Percentiles rank a stretch among this genome's conserved stretches.
These are phyloP conservation scores for Catalaphyllia jardinei DNA, from an alignment of 64 coral and sea anemone genomes.

Conservation along the genomic window DNA sequence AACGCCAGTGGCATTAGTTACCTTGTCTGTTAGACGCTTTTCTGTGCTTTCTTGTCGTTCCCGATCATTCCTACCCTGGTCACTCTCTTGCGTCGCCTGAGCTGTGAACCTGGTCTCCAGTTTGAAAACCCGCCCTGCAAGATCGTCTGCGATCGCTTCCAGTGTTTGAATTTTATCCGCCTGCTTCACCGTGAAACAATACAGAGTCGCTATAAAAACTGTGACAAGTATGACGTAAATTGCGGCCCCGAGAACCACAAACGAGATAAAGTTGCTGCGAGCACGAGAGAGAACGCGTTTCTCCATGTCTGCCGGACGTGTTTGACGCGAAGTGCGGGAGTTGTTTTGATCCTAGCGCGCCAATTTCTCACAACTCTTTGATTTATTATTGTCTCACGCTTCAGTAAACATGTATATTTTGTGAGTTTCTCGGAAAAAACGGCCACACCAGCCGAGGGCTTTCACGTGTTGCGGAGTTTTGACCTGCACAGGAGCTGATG, in stretches of 20 bases:
- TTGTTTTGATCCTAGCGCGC: not conserved
- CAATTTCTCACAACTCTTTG: conserved; percentile 12
- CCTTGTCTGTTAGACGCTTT: not conserved
- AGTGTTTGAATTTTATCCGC: conserved; percentile 10
- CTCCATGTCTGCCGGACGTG: not conserved
- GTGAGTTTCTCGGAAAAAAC: conserved; percentile 21
- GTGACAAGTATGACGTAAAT: conserved; percentile 4
- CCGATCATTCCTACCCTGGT: not conserved
- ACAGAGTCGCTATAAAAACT: conserved; percentile 35
- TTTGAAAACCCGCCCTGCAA: conserved; percentile 7
- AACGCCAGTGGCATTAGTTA: not conserved
- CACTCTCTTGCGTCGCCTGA: not conserved
- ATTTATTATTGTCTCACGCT: conserved; percentile 50
- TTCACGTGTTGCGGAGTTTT: no score
- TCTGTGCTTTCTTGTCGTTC: not conserved
- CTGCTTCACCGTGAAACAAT: not conserved
- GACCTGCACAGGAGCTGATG: no score
- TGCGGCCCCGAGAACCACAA: not conserved
- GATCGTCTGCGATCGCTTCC: not conserved
- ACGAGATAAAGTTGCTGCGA: conserved; percentile 10
- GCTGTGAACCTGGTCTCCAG: not conserved
- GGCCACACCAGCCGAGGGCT: not conserved
- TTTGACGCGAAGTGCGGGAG: not conserved
- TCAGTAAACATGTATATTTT: conserved; percentile 19
- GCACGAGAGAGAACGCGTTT: not conserved